phyloP scores from a whole-genome alignment of 2,797 vertebrate genomes.

The Lophotriccus pileatus region DNA sequence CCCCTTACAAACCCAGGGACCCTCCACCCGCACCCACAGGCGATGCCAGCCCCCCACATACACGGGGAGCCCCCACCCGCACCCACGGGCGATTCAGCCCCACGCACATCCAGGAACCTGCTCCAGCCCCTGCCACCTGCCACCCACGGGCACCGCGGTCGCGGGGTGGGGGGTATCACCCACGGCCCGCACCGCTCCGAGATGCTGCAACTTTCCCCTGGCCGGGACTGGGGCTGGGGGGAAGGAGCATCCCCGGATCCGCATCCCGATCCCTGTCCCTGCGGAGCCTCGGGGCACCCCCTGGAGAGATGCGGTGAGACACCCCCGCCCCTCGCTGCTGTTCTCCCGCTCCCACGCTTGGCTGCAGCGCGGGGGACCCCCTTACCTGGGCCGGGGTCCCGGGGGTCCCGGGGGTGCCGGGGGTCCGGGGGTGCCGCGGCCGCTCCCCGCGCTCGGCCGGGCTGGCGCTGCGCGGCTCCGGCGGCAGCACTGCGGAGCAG shows the following conservation, averaged over 20 bases:
- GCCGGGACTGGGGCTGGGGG: background rate
- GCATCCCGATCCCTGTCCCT: background rate
- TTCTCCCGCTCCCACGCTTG: background rate
- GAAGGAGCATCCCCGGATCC: background rate
- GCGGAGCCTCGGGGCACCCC: background rate
- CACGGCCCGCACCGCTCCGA: background rate
- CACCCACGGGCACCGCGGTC: background rate
- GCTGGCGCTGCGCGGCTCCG: constrained; percentile 16
- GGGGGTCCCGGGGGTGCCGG: background rate
- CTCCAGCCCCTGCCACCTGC: background rate
- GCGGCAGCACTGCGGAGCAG: constrained; percentile 29
- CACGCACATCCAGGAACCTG: background rate
- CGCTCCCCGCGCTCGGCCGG: background rate
- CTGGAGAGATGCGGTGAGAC: background rate
- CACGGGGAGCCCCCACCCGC: background rate
- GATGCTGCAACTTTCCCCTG: background rate
- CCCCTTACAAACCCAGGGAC: background rate
- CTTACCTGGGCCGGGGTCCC: background rate
- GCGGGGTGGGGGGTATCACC: background rate
- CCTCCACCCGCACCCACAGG: background rate
- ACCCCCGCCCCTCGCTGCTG: background rate
- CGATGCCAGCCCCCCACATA: background rate
- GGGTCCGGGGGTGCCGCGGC: background rate
- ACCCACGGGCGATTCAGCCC: background rate
- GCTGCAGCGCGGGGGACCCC: background rate